Conservation (phyloP, 1,140 invertebrate species). For the Drosophila tani region DNA sequence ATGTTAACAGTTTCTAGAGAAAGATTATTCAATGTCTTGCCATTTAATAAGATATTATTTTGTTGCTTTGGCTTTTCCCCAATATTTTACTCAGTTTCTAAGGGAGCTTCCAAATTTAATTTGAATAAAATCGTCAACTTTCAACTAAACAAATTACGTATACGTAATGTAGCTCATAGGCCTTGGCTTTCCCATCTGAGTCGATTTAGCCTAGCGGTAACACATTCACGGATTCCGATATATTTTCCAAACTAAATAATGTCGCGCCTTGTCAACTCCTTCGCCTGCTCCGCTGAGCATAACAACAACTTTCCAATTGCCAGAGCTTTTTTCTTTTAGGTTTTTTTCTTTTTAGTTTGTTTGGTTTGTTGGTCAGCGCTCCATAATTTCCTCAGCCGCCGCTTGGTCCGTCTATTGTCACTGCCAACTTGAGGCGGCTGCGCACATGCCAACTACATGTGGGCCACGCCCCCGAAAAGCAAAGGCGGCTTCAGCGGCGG, state of each 20-base stretch:
- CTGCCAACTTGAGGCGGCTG: constrained; percentile 52
- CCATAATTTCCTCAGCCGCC: constrained; percentile 68
- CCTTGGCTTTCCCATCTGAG: constrained; percentile 4
- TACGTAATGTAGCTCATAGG: background rate
- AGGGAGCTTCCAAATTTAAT: background rate
- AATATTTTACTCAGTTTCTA: too few relatives aligned
- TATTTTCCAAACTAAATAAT: constrained; percentile 12
- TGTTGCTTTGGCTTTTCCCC: background rate
- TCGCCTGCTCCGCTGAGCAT: constrained; percentile 55
- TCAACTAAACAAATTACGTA: background rate
- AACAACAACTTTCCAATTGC: constrained; percentile 78
- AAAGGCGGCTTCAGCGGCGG: constrained; percentile 21
- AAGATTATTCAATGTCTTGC: too few relatives aligned
- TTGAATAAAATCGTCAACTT: background rate
- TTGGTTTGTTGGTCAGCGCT: constrained; percentile 63
- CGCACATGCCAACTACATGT: constrained; percentile 57
- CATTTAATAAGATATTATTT: background rate
- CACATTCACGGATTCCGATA: constrained; percentile 13
- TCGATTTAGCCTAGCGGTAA: background rate
- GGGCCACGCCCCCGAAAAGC: constrained; percentile 59
- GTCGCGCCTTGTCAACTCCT: constrained; percentile 28
- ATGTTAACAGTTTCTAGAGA: too few relatives aligned
- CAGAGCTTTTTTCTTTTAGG: constrained; percentile 19
- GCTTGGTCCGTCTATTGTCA: constrained; percentile 51
- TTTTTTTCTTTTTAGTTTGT: constrained; percentile 17